These are phyloP conservation scores for Oxyscelio sp. DNA, from an alignment of 2,888 invertebrate species.

Conservation along the genomic window DNA sequence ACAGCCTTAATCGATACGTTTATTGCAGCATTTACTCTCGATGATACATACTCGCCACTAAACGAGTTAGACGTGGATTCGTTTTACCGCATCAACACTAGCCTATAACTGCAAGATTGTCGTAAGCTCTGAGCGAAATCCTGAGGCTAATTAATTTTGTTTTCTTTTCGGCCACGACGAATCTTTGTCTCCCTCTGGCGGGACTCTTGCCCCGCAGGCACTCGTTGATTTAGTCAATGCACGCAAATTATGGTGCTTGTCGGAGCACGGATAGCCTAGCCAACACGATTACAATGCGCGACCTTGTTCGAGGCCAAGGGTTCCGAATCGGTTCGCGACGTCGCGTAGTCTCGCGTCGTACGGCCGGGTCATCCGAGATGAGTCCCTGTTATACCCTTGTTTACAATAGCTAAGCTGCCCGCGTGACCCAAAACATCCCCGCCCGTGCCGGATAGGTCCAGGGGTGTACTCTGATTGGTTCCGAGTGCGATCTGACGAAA, in stretches of 20 bases:
- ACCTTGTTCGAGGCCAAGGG: constrained; percentile 75
- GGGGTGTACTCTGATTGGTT: constrained; percentile 75
- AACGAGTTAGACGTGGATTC: no score
- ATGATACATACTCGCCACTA: no score
- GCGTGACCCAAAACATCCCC: constrained; percentile 84
- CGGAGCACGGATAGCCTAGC: constrained; percentile 83
- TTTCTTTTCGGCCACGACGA: constrained; percentile 44
- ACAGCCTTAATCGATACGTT: no score
- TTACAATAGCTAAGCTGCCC: constrained; percentile 87
- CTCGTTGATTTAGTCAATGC: constrained; percentile 86
- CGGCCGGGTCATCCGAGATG: constrained; percentile 76
- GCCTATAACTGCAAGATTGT: constrained; percentile 63
- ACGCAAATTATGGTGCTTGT: constrained; percentile 85
- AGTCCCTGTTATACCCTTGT: constrained; percentile 86
- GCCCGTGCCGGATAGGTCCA: constrained; percentile 42
- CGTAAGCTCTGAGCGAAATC: constrained; percentile 46
- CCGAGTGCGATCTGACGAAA: constrained; percentile 85
- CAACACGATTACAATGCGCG: constrained; percentile 85
- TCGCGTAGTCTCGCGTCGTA: constrained; percentile 42
- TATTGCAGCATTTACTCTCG: no score
- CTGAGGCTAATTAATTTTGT: constrained; percentile 59
- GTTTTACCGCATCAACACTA: constrained; percentile 58
- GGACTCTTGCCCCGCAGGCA: constrained; percentile 67
- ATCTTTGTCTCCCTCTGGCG: constrained; percentile 62
- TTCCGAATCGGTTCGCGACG: constrained; percentile 55